A percentile compares a stretch with the other conserved stretches of the same genome.
phyloP scores from a whole-genome alignment of 2,113 vertebrate genomes.

The Spheniscus mendiculus region DNA sequence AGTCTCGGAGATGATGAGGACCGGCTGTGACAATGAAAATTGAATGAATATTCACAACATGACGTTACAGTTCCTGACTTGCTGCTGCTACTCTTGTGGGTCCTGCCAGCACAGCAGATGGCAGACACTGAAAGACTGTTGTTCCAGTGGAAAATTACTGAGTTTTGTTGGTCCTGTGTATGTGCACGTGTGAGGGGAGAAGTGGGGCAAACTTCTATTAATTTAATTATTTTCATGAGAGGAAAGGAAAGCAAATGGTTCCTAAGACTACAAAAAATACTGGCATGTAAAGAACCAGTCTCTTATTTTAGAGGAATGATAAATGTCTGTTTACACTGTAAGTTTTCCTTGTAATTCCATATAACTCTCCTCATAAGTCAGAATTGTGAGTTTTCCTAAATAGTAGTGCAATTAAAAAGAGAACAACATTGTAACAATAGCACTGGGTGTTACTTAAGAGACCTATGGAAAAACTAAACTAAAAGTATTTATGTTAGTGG shows the following conservation, averaged over 20 bases:
- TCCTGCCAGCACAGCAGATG: slow-evolving; percentile 55
- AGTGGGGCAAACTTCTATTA: not conserved
- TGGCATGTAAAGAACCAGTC: not conserved
- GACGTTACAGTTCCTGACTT: not conserved
- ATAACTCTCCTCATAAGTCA: not conserved
- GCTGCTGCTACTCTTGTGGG: not conserved
- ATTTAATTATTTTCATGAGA: not conserved
- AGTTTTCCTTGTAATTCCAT: not conserved
- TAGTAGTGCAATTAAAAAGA: not conserved
- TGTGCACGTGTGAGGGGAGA: not conserved
- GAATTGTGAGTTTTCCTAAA: not conserved
- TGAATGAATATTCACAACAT: slow-evolving; percentile 16
- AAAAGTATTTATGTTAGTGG: not conserved
- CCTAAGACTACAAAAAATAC: not conserved
- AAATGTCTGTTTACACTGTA: not conserved
- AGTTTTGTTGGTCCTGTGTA: not conserved
- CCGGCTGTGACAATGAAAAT: slow-evolving; percentile 25
- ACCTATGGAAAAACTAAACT: not conserved
- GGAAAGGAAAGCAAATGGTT: not conserved
- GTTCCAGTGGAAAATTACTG: slow-evolving; percentile 47
- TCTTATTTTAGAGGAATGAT: not conserved
- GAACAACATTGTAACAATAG: not conserved
- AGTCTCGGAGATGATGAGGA: fast-evolving
- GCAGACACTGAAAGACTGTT: not conserved
- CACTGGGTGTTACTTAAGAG: not conserved